These are phyloP conservation scores for Leucoraja ocellata DNA, from an alignment of 2,797 vertebrate genomes.

Conservation along the genomic window DNA sequence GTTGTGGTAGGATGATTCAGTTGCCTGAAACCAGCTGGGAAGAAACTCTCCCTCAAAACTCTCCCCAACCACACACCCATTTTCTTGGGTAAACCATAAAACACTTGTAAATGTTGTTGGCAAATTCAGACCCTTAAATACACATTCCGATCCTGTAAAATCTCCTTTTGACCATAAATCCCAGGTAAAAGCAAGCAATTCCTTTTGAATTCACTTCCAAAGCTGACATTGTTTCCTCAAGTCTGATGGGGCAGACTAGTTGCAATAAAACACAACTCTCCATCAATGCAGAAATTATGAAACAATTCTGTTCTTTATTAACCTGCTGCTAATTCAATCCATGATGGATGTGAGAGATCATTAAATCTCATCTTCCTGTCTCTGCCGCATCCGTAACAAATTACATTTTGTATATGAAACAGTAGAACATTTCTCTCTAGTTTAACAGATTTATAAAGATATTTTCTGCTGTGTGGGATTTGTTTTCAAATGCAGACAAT, in stretches of 20 bases:
- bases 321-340: slow-evolving; percentile 52
- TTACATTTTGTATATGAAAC: slow-evolving; percentile 43
- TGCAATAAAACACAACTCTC: slow-evolving; percentile 45
- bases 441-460: slow-evolving; percentile 27
- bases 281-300: slow-evolving; percentile 40
- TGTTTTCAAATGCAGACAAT: slow-evolving; percentile 29
- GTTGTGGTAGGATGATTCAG: too few species aligned
- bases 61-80: too few species aligned
- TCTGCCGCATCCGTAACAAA: slow-evolving; percentile 45
- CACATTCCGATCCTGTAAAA: background rate
- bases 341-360: slow-evolving; percentile 47
- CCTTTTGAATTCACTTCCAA: background rate
- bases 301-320: slow-evolving; percentile 54
- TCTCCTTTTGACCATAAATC: background rate
- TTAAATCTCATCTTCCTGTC: slow-evolving; percentile 51
- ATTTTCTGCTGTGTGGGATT: slow-evolving; percentile 18
- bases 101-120: background rate
- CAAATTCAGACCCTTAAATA: background rate
- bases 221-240: slow-evolving; percentile 46
- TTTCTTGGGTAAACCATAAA: too few species aligned
- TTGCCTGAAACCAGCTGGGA: too few species aligned
- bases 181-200: background rate
- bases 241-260: slow-evolving; percentile 45
- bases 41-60: too few species aligned
- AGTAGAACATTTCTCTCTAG: slow-evolving; percentile 45